phyloP scores from a whole-genome alignment of 2,113 vertebrate species.

The Psittacus erithacus region DNA sequence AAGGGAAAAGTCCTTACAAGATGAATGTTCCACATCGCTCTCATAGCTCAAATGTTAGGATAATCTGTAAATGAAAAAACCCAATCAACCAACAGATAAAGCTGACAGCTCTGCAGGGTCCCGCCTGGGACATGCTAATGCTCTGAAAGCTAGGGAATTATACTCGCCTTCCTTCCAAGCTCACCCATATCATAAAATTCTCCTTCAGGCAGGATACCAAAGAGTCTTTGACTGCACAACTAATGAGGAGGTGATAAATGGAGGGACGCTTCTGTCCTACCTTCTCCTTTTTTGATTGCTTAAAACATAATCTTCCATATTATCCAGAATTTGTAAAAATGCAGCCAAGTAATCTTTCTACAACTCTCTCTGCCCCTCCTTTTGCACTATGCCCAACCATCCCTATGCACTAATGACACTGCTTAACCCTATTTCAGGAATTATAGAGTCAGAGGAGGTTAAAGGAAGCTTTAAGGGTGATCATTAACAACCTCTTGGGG shows the following conservation, averaged over 20 bases:
- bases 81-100: neutral
- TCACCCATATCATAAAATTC: neutral
- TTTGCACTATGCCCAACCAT: neutral
- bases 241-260: neutral
- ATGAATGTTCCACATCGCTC: neutral
- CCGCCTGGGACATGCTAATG: neutral
- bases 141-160: neutral
- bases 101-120: neutral
- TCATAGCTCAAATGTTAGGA: neutral
- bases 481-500: neutral
- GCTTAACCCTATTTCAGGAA: neutral
- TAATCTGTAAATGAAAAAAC: neutral
- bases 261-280: neutral
- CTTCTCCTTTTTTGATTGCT: neutral
- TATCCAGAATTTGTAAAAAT: neutral
- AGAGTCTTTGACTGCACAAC: neutral
- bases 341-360: neutral
- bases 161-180: neutral
- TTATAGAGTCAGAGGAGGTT: neutral
- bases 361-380: neutral
- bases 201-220: neutral
- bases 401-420: neutral
- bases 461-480: neutral
- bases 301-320: neutral
- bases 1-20: constrained; percentile 15